phyloP scores from a whole-genome alignment of 2,113 vertebrate genomes.

The Thunnus thynnus region DNA sequence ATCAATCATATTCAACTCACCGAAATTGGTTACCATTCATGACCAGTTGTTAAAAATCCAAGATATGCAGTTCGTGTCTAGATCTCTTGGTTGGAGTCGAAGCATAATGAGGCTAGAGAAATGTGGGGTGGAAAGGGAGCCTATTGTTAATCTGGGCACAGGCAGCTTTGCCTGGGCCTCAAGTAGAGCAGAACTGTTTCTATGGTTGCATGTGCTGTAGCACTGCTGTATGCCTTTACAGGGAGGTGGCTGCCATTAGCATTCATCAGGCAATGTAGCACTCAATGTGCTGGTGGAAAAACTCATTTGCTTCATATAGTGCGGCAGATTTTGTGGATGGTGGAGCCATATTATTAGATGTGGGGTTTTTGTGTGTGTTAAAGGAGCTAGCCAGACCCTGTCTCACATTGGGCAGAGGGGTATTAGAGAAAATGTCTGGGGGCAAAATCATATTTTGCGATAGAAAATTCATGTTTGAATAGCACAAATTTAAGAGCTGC shows the following conservation, averaged over 20 bases:
- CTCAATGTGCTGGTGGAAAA: constrained; percentile 67
- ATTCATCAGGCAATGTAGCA: constrained; percentile 77
- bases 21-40: constrained; percentile 16
- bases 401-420: constrained; percentile 8
- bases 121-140: constrained; percentile 60
- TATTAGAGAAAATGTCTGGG: constrained; percentile 29
- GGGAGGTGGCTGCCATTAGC: constrained; percentile 78
- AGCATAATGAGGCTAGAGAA: constrained; percentile 66
- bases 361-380: constrained; percentile 31
- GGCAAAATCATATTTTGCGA: constrained; percentile 32
- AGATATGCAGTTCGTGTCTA: constrained; percentile 12
- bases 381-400: constrained; percentile 20
- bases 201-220: constrained; percentile 80
- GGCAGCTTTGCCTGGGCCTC: constrained; percentile 62
- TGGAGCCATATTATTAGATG: constrained; percentile 52
- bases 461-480: constrained; percentile 32
- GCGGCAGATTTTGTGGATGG: constrained; percentile 61
- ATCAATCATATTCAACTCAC: neutral
- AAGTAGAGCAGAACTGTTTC: constrained; percentile 83
- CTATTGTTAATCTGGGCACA: constrained; percentile 82
- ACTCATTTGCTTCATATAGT: constrained; percentile 73
- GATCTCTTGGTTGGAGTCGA: constrained; percentile 39
- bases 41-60: constrained; percentile 7
- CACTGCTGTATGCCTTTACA: constrained; percentile 73
- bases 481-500: constrained; percentile 9